Percentiles rank a stretch among this genome's conserved stretches.
phyloP scores from a whole-genome alignment of 2,797 vertebrate genomes.

The Sphenopsis melanotis region DNA sequence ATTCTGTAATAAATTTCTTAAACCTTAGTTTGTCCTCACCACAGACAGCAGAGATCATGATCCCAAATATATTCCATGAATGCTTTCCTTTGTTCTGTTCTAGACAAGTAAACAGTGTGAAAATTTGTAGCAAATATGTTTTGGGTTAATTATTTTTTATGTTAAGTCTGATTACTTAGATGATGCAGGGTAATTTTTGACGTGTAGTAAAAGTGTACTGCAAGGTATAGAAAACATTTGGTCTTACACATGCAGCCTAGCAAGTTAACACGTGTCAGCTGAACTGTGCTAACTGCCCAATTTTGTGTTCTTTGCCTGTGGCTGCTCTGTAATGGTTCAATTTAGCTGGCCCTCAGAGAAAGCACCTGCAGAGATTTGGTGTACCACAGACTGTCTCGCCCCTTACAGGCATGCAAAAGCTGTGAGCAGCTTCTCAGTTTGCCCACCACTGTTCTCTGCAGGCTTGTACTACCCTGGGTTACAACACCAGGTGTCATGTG shows the following conservation, averaged over 20 bases:
- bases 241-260: not conserved
- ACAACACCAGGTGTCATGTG: too few relatives aligned
- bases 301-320: slow-evolving; percentile 58
- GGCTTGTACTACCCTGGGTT: not conserved
- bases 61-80: not conserved
- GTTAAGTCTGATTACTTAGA: not conserved
- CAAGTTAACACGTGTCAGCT: slow-evolving; percentile 42
- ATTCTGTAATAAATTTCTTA: not conserved
- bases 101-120: not conserved
- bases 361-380: slow-evolving; percentile 50
- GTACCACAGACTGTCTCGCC: not conserved
- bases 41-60: not conserved
- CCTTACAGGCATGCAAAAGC: not conserved
- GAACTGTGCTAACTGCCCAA: slow-evolving; percentile 43
- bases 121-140: not conserved
- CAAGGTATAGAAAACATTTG: not conserved
- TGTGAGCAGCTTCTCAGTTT: not conserved
- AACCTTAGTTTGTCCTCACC: not conserved
- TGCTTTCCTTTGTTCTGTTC: not conserved
- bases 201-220: not conserved
- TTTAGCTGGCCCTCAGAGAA: slow-evolving; percentile 48
- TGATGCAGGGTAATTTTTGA: not conserved
- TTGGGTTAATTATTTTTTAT: not conserved
- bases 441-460: not conserved
- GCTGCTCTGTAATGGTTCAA: slow-evolving; percentile 33